A percentile compares a stretch with the other conserved stretches of the same genome.
phyloP scores from a whole-genome alignment of 2,888 invertebrate genomes.

The Acleris emargana region DNA sequence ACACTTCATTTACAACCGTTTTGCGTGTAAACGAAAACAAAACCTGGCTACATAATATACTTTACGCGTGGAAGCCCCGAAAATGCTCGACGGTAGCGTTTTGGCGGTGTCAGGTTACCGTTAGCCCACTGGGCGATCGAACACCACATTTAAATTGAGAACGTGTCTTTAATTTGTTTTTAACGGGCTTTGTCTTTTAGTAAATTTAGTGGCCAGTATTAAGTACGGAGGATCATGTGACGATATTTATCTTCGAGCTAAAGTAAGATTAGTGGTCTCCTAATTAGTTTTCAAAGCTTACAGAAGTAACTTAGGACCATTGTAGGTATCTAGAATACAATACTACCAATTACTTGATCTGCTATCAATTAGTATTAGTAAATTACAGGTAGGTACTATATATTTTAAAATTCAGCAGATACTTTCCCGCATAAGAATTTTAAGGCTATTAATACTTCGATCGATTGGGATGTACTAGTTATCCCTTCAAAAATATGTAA shows the following conservation, averaged over 20 bases:
- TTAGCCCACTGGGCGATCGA: constrained; percentile 51
- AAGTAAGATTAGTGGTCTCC: no score
- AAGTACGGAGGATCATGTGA: neutral
- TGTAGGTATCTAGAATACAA: no score
- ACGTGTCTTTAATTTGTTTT: constrained; percentile 62
- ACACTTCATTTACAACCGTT: constrained; percentile 68
- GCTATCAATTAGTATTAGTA: no score
- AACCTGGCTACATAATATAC: constrained; percentile 68
- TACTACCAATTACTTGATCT: no score
- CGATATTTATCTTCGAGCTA: no score
- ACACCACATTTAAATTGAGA: constrained; percentile 66
- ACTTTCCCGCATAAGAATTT: no score
- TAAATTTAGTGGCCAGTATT: constrained; percentile 12
- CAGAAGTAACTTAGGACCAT: no score
- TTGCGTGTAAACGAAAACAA: constrained; percentile 75
- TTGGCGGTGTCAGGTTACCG: constrained; percentile 71
- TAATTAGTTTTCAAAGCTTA: no score
- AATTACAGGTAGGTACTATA: no score
- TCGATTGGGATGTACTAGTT: neutral
- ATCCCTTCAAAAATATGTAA: constrained; percentile 13
- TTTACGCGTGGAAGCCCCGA: constrained; percentile 67
- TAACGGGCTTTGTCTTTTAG: constrained; percentile 54
- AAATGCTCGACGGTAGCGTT: constrained; percentile 79
- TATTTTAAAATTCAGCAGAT: no score
- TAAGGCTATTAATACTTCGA: neutral